These are phyloP conservation scores for Phasianus colchicus DNA, from an alignment of 2,113 vertebrate species.

Conservation along the genomic window DNA sequence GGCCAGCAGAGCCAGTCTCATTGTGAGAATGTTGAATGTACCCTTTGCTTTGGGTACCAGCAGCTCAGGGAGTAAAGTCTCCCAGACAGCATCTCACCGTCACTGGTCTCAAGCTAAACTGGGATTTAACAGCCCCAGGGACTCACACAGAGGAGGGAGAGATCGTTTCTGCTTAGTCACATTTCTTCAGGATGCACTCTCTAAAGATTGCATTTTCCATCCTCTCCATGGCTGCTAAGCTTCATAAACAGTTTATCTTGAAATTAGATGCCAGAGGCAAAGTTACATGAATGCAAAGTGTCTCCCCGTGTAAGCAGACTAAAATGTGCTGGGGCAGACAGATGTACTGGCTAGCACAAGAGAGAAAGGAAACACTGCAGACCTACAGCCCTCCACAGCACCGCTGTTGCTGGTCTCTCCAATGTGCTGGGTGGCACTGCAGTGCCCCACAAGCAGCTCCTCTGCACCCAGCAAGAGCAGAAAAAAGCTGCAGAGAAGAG, in stretches of 20 bases:
- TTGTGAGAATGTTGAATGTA: not conserved
- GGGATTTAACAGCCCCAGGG: conserved; percentile 18
- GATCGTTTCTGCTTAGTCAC: conserved; percentile 63
- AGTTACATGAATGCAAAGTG: not conserved
- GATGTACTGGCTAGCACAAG: not conserved
- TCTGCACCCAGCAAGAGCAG: not conserved
- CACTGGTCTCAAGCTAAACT: not conserved
- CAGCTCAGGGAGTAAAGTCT: not conserved
- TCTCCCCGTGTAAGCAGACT: not conserved
- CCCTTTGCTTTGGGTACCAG: not conserved
- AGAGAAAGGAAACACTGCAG: not conserved
- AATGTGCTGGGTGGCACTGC: not conserved
- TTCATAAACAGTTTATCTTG: conserved; percentile 61
- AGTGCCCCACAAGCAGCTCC: not conserved
- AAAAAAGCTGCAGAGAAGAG: not conserved
- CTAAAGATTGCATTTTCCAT: conserved; percentile 38
- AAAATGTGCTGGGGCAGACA: not conserved
- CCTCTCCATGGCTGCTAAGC: conserved; percentile 43
- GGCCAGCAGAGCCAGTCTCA: not conserved
- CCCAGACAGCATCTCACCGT: not conserved
- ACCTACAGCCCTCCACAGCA: not conserved
- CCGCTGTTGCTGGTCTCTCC: not conserved
- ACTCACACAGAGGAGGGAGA: not conserved
- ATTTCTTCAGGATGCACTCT: conserved; percentile 32
- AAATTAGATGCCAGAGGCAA: conserved; percentile 62